phyloP scores from a whole-genome alignment of 23 tunicate species.

The Styela clava region DNA sequence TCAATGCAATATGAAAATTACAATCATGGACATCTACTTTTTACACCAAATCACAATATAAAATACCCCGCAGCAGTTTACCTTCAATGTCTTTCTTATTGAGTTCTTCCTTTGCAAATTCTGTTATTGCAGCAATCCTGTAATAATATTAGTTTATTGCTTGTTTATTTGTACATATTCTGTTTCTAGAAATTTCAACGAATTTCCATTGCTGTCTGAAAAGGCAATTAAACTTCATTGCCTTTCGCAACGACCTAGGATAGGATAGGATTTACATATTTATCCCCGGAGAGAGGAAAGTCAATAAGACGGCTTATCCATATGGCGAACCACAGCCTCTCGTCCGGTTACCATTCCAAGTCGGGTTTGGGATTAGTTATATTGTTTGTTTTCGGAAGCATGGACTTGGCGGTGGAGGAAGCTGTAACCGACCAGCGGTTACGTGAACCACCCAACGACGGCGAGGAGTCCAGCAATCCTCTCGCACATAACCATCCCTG shows the following conservation, averaged over 20 bases:
- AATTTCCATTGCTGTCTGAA: no score
- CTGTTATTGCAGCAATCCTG: conserved; percentile 74
- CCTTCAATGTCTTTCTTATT: conserved; percentile 43
- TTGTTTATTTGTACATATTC: no score
- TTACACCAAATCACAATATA: no score
- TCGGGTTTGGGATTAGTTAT: background rate
- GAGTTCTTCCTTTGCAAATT: conserved; percentile 55
- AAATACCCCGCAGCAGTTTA: no score
- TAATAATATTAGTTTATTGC: background rate
- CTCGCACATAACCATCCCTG: background rate
- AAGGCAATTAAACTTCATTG: no score
- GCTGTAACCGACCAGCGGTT: background rate
- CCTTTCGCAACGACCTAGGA: no score
- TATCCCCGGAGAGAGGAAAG: background rate
- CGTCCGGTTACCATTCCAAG: background rate
- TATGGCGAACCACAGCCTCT: background rate
- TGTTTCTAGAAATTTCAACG: no score
- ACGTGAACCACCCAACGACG: background rate
- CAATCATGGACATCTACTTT: no score
- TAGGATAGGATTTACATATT: background rate
- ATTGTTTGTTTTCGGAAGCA: background rate
- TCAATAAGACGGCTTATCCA: background rate
- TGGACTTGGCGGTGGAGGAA: background rate
- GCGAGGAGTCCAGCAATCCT: background rate
- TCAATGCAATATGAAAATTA: no score